Conservation (phyloP, 2,113 vertebrate species). For the Tretioscincus oriximinensis region DNA sequence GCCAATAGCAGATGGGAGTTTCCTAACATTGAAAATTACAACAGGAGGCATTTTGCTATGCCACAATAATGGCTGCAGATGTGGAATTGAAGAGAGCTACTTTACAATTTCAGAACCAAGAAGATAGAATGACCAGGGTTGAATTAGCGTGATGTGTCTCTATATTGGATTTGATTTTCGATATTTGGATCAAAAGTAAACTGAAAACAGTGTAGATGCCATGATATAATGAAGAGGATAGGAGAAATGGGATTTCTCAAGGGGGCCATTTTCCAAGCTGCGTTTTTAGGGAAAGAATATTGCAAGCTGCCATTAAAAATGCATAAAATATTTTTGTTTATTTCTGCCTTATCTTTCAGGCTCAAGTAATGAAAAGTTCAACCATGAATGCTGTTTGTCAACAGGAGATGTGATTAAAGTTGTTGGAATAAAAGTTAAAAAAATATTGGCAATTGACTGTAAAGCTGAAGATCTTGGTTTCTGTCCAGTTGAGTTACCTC, state of each 20-base stretch:
- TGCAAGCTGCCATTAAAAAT: conserved; percentile 10
- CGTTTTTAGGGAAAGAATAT: not conserved
- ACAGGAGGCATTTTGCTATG: too few species aligned
- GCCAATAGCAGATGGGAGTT: too few species aligned
- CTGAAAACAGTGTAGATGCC: not conserved
- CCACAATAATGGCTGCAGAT: too few species aligned
- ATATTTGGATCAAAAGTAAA: not conserved
- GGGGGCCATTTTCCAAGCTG: not conserved
- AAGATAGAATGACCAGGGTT: not conserved
- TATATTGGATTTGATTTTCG: not conserved
- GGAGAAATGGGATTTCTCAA: not conserved
- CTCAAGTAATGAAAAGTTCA: conserved; percentile 80
- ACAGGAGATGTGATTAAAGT: conserved; percentile 86
- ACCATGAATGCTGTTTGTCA: conserved; percentile 79
- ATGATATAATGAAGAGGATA: not conserved
- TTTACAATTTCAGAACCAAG: not conserved
- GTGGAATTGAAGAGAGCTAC: not conserved
- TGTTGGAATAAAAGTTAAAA: conserved; percentile 79
- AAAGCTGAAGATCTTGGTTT: conserved; percentile 52
- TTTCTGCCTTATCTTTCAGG: conserved; percentile 65
- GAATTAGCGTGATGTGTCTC: not conserved
- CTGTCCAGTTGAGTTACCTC: conserved; percentile 71
- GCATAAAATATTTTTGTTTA: conserved; percentile 31
- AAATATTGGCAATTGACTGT: conserved; percentile 73
- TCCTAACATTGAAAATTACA: too few species aligned